phyloP scores from a whole-genome alignment of 2,888 invertebrate genomes.

The Melanargia galathea region DNA sequence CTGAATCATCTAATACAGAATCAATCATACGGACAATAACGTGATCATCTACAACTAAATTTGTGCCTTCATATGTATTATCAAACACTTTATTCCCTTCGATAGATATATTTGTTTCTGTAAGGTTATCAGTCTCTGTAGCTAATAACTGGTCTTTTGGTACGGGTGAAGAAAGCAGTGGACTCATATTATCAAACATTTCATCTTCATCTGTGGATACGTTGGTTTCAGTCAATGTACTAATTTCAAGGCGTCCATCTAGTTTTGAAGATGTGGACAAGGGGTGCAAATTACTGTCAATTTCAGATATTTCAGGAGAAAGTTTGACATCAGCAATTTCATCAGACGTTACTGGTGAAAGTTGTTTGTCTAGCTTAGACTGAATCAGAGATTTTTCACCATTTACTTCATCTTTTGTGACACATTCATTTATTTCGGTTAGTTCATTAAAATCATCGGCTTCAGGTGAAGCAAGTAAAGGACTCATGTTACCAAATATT shows the following conservation, averaged over 20 bases:
- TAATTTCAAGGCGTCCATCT: neutral
- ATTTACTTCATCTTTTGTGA: neutral
- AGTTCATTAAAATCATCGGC: constrained; percentile 22
- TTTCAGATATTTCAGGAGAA: neutral
- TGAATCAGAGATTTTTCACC: constrained; percentile 47
- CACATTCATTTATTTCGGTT: constrained; percentile 28
- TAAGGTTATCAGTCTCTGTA: neutral
- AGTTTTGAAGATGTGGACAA: neutral
- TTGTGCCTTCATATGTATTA: constrained; percentile 43
- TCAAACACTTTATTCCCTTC: neutral
- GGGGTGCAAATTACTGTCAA: neutral
- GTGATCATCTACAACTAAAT: constrained; percentile 50
- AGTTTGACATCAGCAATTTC: neutral
- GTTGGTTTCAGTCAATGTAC: neutral
- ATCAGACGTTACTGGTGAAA: constrained; percentile 27
- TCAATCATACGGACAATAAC: constrained; percentile 62
- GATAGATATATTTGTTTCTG: neutral
- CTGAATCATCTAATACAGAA: constrained; percentile 53
- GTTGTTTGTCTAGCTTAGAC: constrained; percentile 55
- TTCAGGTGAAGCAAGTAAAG: constrained; percentile 33
- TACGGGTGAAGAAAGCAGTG: constrained; percentile 31
- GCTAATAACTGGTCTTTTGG: neutral
- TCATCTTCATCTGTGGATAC: constrained; percentile 7
- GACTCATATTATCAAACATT: constrained; percentile 24
- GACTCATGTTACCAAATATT: constrained; percentile 48